Evolutionary conservation across 1,140 invertebrate species (phyloP).

Genomic region (Bradynema listronoti): DNA sequence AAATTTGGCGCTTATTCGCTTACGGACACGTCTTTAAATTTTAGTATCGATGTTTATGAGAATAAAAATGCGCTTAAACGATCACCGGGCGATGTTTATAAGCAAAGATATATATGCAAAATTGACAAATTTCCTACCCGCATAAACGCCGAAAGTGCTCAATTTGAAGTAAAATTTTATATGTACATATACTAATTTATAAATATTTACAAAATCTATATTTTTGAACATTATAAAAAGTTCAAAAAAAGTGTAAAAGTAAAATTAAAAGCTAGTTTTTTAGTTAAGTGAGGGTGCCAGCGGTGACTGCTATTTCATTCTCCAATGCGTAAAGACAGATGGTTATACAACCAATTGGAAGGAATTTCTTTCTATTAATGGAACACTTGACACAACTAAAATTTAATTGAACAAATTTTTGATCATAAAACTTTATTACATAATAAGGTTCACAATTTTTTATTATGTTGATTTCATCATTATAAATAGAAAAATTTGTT

Average conservation of each 20-base stretch:
- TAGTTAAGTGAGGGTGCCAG: conserved; percentile 36
- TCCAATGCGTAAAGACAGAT: conserved; percentile 37
- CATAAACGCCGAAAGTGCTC: conserved; percentile 45
- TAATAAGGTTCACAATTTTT: too few relatives aligned
- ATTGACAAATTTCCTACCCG: conserved; percentile 38
- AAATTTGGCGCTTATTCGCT: conserved; percentile 34
- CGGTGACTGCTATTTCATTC: conserved; percentile 43
- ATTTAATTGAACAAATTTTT: too few relatives aligned
- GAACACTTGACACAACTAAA: conserved; percentile 38
- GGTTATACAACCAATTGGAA: conserved; percentile 45
- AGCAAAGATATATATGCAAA: conserved; percentile 38
- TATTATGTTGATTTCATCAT: too few relatives aligned
- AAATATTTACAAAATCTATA: background rate
- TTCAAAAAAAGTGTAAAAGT: background rate
- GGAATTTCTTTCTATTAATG: conserved; percentile 39
- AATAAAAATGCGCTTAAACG: conserved; percentile 32
- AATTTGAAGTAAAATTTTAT: conserved; percentile 30
- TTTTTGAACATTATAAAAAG: background rate
- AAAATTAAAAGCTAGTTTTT: conserved; percentile 8
- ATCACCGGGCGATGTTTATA: conserved; percentile 19
- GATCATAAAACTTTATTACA: too few relatives aligned
- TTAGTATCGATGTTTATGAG: conserved; percentile 35
- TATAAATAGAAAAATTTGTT: too few relatives aligned
- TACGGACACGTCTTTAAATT: conserved; percentile 31
- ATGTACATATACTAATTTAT: background rate